These are phyloP conservation scores for Eulemur coronatus DNA, from an alignment of 2,797 vertebrate species.

Conservation along the genomic window DNA sequence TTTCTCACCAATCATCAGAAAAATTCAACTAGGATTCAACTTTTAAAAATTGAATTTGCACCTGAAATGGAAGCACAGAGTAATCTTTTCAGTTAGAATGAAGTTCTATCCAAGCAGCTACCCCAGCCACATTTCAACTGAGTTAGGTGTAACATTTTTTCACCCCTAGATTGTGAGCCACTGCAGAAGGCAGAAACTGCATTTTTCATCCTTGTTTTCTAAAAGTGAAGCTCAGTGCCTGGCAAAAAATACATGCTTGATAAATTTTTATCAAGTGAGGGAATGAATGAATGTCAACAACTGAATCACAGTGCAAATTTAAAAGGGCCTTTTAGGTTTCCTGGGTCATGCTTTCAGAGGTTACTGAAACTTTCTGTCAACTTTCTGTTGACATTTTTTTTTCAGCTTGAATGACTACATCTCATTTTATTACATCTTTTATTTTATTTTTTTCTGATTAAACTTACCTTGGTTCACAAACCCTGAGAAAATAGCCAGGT, in stretches of 20 bases:
- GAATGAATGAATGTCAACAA: conserved; percentile 31
- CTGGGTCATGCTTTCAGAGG: conserved; percentile 39
- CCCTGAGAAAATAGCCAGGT: conserved; percentile 44
- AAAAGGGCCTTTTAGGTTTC: not conserved
- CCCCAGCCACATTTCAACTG: not conserved
- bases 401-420: conserved; percentile 56
- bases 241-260: conserved; percentile 9
- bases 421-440: conserved; percentile 42
- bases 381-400: conserved; percentile 19
- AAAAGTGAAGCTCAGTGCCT: not conserved
- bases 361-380: not conserved
- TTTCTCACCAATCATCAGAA: not conserved
- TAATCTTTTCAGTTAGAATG: not conserved
- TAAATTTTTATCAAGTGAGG: conserved; percentile 40
- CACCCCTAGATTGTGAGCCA: not conserved
- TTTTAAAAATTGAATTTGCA: conserved; percentile 21
- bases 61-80: not conserved
- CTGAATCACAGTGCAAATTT: not conserved
- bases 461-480: conserved; percentile 34
- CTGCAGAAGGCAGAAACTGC: not conserved
- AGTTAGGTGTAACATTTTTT: not conserved
- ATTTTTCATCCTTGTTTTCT: not conserved
- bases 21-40: not conserved
- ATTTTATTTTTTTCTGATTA: conserved; percentile 68
- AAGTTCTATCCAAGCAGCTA: not conserved